These are phyloP conservation scores for Mesembrinibis cayennensis DNA, from an alignment of 2,113 vertebrate species.

Conservation along the genomic window DNA sequence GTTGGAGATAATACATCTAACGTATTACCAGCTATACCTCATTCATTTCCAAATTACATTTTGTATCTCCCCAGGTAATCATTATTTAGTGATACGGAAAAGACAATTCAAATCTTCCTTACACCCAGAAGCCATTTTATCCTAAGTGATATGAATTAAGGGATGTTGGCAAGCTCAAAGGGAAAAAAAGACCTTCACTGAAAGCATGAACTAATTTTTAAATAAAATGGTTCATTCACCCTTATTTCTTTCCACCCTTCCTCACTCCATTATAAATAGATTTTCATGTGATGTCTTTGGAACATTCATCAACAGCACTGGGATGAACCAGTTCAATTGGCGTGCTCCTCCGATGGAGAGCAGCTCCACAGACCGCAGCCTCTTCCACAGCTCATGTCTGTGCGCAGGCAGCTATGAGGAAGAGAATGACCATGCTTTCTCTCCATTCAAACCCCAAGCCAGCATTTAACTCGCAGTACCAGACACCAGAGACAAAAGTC, in stretches of 20 bases:
- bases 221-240: background rate
- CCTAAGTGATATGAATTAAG: constrained; percentile 4
- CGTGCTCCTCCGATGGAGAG: background rate
- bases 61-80: background rate
- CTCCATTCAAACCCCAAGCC: background rate
- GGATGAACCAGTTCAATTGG: background rate
- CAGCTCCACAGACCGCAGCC: background rate
- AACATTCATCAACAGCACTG: background rate
- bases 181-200: background rate
- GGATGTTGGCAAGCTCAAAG: background rate
- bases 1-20: background rate
- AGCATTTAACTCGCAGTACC: background rate
- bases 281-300: background rate
- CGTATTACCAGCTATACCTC: background rate
- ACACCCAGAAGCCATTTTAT: background rate
- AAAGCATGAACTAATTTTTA: background rate
- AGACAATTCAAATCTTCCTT: background rate
- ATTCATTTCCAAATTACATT: background rate
- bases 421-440: background rate
- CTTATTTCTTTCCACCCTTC: background rate
- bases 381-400: background rate
- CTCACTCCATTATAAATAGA: background rate
- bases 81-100: background rate
- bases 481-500: background rate
- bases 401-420: background rate